Evolutionary conservation across 2,113 vertebrate genomes (phyloP).

Genomic region (Bothrops jararaca): DNA sequence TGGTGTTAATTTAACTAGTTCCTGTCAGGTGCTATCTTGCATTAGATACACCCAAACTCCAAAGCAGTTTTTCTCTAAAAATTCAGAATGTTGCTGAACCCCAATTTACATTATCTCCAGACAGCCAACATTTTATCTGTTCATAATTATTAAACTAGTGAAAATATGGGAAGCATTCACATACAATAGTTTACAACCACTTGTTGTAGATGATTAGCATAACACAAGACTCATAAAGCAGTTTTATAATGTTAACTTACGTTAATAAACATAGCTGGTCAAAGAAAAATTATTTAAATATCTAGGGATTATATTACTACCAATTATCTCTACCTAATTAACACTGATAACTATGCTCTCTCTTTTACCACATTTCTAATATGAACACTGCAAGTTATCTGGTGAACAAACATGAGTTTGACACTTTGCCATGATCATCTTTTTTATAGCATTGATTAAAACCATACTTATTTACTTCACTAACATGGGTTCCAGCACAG

Average conservation of each 20-base stretch:
- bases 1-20: not conserved
- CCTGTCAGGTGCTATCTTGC: not conserved
- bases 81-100: not conserved
- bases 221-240: not conserved
- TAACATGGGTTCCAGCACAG: not conserved
- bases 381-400: not conserved
- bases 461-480: not conserved
- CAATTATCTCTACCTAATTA: not conserved
- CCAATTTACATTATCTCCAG: not conserved
- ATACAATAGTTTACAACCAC: not conserved
- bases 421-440: not conserved
- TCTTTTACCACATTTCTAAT: not conserved
- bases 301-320: not conserved
- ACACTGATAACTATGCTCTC: not conserved
- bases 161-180: not conserved
- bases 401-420: not conserved
- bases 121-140: not conserved
- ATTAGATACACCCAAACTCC: not conserved
- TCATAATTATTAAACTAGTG: not conserved
- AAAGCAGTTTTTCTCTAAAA: not conserved
- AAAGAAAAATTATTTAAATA: fast-evolving
- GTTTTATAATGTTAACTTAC: not conserved
- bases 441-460: not conserved
- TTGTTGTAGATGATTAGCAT: not conserved
- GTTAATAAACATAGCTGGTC: not conserved